A percentile compares a stretch with the other conserved stretches of the same genome.
phyloP scores from a whole-genome alignment of 2,888 invertebrate genomes.

The Cephalotes varians region DNA sequence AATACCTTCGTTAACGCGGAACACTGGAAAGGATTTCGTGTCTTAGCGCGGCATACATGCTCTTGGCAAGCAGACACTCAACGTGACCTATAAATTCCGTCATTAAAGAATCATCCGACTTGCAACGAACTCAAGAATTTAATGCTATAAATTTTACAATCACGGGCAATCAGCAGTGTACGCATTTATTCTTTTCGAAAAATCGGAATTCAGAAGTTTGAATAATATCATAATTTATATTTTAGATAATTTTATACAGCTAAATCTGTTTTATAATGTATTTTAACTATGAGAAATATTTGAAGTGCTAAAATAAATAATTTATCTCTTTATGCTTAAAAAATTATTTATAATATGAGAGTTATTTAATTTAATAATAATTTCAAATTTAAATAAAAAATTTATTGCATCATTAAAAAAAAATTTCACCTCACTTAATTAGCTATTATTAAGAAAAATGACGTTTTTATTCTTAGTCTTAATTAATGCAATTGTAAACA shows the following conservation, averaged over 20 bases:
- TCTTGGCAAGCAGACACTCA: conserved; percentile 11
- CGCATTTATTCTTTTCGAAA: not conserved
- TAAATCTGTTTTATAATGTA: no score
- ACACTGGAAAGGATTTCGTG: conserved; percentile 40
- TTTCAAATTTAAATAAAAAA: not conserved
- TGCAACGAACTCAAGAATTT: not conserved
- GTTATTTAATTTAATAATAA: not conserved
- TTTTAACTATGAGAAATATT: not conserved
- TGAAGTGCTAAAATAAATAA: not conserved
- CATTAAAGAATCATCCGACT: conserved; percentile 22
- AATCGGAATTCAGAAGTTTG: not conserved
- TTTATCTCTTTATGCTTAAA: not conserved
- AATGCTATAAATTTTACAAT: conserved; percentile 8
- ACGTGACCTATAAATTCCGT: not conserved
- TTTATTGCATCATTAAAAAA: no score
- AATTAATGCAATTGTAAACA: not conserved
- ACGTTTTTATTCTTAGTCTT: not conserved
- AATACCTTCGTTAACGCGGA: conserved; percentile 24
- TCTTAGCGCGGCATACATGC: not conserved
- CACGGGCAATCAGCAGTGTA: not conserved
- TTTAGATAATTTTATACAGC: no score
- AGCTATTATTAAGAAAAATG: not conserved
- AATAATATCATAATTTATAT: conserved; percentile 1
- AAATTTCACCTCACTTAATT: conserved; percentile 5
- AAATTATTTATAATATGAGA: not conserved